phyloP scores from a whole-genome alignment of 2,888 invertebrate species.

The Lymantria monacha region DNA sequence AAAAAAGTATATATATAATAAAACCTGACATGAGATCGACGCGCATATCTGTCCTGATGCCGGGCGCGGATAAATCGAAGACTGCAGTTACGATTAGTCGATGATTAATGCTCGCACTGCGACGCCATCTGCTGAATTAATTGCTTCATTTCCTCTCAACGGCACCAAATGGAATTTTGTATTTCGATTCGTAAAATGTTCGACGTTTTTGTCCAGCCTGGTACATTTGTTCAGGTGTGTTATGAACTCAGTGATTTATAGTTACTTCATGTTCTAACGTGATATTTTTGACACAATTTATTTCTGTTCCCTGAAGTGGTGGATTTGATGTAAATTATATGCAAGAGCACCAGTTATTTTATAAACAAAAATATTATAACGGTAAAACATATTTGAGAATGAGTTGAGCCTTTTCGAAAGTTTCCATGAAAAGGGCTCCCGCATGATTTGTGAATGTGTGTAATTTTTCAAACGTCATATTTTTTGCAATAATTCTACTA shows the following conservation, averaged over 20 bases:
- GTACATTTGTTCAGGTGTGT: constrained; percentile 65
- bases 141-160: constrained; percentile 81
- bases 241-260: constrained; percentile 65
- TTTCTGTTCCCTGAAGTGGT: constrained; percentile 27
- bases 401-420: constrained; percentile 63
- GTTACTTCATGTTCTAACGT: constrained; percentile 49
- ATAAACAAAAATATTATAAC: not conserved
- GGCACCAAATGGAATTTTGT: constrained; percentile 79
- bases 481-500: constrained; percentile 74
- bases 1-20: constrained; percentile 34
- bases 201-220: constrained; percentile 62
- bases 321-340: not conserved
- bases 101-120: constrained; percentile 80
- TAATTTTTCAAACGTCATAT: constrained; percentile 82
- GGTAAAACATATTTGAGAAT: not conserved
- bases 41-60: constrained; percentile 41
- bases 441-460: constrained; percentile 81
- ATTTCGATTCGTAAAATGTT: constrained; percentile 70
- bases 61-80: constrained; percentile 74
- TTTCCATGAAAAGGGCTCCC: constrained; percentile 74
- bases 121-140: constrained; percentile 81
- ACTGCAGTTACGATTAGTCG: constrained; percentile 81
- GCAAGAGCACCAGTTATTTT: not conserved
- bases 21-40: constrained; percentile 34
- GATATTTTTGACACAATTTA: too few relatives aligned